These are phyloP conservation scores for Heterohyrax brucei DNA, from an alignment of 2,797 vertebrate species.

Conservation along the genomic window DNA sequence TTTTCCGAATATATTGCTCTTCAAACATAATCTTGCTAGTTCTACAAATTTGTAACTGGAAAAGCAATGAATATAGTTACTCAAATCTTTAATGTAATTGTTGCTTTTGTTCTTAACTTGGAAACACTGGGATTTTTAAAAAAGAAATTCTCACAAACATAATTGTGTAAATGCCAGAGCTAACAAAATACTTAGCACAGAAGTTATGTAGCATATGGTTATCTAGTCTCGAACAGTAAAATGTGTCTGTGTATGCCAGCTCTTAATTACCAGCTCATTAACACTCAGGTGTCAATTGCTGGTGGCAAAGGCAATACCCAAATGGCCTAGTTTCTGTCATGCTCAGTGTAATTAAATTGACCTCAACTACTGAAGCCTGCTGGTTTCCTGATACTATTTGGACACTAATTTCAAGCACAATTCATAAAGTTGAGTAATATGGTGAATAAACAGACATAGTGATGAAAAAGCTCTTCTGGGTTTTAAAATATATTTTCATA, in stretches of 20 bases:
- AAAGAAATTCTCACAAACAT: not conserved
- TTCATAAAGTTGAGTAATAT: conserved; percentile 89
- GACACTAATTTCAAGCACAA: conserved; percentile 88
- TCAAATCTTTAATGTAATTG: not conserved
- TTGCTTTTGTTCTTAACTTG: not conserved
- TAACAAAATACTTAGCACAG: conserved; percentile 88
- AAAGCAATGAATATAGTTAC: not conserved
- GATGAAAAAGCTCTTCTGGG: conserved; percentile 84
- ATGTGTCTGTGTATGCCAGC: conserved; percentile 92
- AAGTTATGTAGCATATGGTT: conserved; percentile 92
- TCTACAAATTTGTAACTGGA: conserved; percentile 28
- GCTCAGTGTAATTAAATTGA: conserved; percentile 94
- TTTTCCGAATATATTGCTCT: conserved; percentile 20
- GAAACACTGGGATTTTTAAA: conserved; percentile 30
- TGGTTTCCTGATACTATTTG: conserved; percentile 90
- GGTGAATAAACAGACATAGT: conserved; percentile 88
- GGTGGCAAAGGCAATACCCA: conserved; percentile 93
- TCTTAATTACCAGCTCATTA: conserved; percentile 95
- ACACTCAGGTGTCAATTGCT: conserved; percentile 94
- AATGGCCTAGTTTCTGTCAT: conserved; percentile 91
- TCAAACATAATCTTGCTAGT: not conserved
- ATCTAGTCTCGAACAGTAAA: conserved; percentile 91
- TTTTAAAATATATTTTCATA: conserved; percentile 87
- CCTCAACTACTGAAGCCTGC: conserved; percentile 90
- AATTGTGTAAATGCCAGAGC: conserved; percentile 81